These are phyloP conservation scores for Frankliniella fusca DNA, from an alignment of 2,888 invertebrate genomes.

Conservation along the genomic window DNA sequence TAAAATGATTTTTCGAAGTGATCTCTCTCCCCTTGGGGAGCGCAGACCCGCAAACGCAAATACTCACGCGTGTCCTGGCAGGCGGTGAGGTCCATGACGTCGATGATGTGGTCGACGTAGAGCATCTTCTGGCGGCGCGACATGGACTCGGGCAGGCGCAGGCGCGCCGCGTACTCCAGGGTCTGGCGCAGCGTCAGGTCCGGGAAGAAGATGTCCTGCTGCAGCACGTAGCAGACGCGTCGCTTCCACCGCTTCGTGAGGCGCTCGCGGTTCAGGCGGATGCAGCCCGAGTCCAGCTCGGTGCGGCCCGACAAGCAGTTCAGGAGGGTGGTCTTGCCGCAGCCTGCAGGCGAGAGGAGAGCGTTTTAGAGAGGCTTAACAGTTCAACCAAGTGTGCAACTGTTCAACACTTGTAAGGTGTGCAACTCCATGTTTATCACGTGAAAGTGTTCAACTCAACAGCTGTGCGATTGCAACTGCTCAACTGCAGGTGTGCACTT, in stretches of 20 bases:
- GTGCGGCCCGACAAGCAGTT: conserved; percentile 70
- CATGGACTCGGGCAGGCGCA: conserved; percentile 67
- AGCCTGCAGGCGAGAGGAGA: conserved; percentile 47
- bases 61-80: conserved; percentile 70
- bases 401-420: too few species aligned
- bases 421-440: too few species aligned
- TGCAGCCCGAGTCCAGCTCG: conserved; percentile 61
- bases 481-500: too few species aligned
- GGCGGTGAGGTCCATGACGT: conserved; percentile 65
- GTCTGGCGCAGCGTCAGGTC: conserved; percentile 73
- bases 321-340: conserved; percentile 73
- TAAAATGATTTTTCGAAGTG: too few species aligned
- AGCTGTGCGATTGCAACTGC: too few species aligned
- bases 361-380: too few species aligned
- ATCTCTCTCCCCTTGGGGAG: too few species aligned
- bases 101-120: conserved; percentile 71
- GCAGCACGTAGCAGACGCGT: conserved; percentile 74
- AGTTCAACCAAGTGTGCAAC: too few species aligned
- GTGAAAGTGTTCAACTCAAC: too few species aligned
- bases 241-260: conserved; percentile 67
- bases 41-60: conserved; percentile 19
- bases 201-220: conserved; percentile 77
- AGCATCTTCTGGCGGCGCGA: conserved; percentile 67
- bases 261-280: conserved; percentile 60
- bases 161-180: conserved; percentile 61